These are phyloP conservation scores for Eubasilissa regina DNA, from an alignment of 1,140 invertebrate genomes.

Conservation along the genomic window DNA sequence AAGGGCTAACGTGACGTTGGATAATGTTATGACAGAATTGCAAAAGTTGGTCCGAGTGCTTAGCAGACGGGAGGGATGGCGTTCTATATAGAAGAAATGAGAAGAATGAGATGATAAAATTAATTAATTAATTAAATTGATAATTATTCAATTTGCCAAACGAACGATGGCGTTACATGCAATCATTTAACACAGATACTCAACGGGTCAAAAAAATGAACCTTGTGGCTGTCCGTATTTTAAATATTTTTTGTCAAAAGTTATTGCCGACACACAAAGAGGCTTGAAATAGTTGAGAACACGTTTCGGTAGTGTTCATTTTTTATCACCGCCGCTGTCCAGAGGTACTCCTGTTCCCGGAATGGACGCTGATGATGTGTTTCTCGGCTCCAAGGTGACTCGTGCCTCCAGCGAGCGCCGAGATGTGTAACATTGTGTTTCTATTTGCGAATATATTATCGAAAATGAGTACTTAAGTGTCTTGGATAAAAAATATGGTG, in stretches of 20 bases:
- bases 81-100: too few species aligned
- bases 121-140: too few species aligned
- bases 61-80: too few species aligned
- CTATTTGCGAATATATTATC: neutral
- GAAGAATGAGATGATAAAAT: too few species aligned
- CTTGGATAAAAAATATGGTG: too few species aligned
- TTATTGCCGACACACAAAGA: neutral
- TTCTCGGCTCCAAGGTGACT: neutral
- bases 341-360: neutral
- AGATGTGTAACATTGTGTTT: neutral
- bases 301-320: neutral
- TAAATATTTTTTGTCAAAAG: conserved; percentile 10
- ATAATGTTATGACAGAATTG: too few species aligned
- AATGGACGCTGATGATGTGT: neutral
- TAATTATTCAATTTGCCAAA: neutral
- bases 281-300: neutral
- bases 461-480: too few species aligned
- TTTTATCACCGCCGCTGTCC: neutral
- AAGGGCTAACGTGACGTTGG: too few species aligned
- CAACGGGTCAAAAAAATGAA: conserved; percentile 1
- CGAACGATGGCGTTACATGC: neutral
- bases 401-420: neutral
- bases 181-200: neutral
- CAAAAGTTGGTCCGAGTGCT: too few species aligned
- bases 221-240: conserved; percentile 4